phyloP scores from a whole-genome alignment of 1,140 invertebrate genomes.

The Drosophila pseudoananassae region DNA sequence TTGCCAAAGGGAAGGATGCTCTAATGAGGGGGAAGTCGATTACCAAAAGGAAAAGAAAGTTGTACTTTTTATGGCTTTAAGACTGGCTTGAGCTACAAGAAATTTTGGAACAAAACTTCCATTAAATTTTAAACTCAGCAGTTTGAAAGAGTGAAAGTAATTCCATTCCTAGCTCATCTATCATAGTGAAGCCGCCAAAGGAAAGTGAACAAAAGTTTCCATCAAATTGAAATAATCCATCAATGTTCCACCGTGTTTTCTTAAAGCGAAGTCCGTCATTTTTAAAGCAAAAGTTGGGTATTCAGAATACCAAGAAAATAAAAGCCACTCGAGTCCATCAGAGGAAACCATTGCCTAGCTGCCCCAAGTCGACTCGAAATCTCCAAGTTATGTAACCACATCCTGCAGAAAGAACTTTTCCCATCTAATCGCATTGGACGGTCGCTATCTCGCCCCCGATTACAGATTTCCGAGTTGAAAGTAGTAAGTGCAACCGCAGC shows the following conservation, averaged over 20 bases:
- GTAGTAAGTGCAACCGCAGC: slow-evolving; percentile 58
- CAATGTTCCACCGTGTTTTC: slow-evolving; percentile 27
- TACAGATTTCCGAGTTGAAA: slow-evolving; percentile 3
- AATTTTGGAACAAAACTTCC: background rate
- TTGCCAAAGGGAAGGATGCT: slow-evolving; percentile 2
- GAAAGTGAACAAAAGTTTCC: slow-evolving; percentile 34
- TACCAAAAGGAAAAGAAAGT: slow-evolving; percentile 9
- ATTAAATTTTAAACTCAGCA: slow-evolving; percentile 3
- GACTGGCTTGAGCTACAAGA: background rate
- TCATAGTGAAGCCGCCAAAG: slow-evolving; percentile 24
- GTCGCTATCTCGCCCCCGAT: slow-evolving; percentile 3
- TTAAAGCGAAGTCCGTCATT: slow-evolving; percentile 1
- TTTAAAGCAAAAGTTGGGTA: slow-evolving; percentile 1
- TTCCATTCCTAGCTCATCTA: slow-evolving; percentile 38
- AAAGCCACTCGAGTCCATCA: slow-evolving; percentile 31
- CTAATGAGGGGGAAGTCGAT: slow-evolving; percentile 18
- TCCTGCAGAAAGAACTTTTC: slow-evolving; percentile 54
- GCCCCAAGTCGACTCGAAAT: slow-evolving; percentile 8
- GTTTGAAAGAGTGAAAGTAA: slow-evolving; percentile 33
- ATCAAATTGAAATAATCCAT: slow-evolving; percentile 74
- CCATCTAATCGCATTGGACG: slow-evolving; percentile 27
- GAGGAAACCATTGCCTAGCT: slow-evolving; percentile 23
- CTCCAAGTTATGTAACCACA: slow-evolving; percentile 39
- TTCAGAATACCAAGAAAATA: slow-evolving; percentile 9
- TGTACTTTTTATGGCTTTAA: background rate